A percentile compares a stretch with the other conserved stretches of the same genome.
Conservation (phyloP, 2,888 invertebrate species). For the Oscheius myriophilus region DNA sequence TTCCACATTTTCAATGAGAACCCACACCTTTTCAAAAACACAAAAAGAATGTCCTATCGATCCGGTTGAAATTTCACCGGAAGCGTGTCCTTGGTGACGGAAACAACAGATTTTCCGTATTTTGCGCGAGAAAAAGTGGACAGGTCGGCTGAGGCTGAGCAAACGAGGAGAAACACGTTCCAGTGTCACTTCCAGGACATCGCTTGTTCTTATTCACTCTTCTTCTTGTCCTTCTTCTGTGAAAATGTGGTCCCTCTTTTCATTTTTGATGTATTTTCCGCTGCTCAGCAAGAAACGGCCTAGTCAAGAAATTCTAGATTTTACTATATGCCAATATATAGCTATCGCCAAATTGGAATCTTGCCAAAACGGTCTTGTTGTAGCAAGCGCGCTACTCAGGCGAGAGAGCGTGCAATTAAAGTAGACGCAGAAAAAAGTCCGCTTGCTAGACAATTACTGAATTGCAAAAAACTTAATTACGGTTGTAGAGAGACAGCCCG, state of each 20-base stretch:
- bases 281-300: not conserved
- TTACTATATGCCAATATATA: no score
- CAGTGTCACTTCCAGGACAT: not conserved
- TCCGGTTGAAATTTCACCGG: constrained; percentile 17
- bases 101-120: constrained; percentile 18
- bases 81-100: not conserved
- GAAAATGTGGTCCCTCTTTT: not conserved
- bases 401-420: no score
- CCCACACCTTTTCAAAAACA: not conserved
- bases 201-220: no score
- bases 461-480: no score
- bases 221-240: no score
- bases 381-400: no score
- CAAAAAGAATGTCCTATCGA: not conserved
- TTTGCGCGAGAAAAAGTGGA: constrained; percentile 7
- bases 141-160: constrained; percentile 5
- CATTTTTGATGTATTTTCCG: not conserved
- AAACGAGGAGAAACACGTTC: constrained; percentile 6
- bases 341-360: no score
- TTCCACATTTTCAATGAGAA: not conserved
- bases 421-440: no score
- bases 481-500: no score
- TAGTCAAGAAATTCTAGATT: not conserved
- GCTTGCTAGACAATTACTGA: no score
- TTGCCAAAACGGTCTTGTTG: no score